Evolutionary conservation across 2,888 invertebrate species (phyloP).

Genomic region (Campopleginae sp.): DNA sequence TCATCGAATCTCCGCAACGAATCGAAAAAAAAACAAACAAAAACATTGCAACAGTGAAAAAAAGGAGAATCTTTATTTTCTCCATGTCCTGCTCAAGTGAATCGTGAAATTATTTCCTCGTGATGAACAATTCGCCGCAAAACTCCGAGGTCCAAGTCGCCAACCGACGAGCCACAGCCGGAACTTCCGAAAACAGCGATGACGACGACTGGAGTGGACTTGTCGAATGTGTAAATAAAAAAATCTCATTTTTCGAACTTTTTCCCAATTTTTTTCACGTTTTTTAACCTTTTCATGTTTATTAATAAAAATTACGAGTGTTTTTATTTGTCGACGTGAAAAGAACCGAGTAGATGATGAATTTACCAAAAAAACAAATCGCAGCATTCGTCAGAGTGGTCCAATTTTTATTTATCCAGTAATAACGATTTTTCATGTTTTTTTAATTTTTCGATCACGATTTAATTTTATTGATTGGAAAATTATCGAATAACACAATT

Average conservation of each 20-base stretch:
- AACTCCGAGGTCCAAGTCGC: constrained; percentile 74
- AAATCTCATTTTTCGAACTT: background rate
- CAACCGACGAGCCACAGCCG: constrained; percentile 71
- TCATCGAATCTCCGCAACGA: background rate
- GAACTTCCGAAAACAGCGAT: constrained; percentile 80
- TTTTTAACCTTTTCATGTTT: background rate
- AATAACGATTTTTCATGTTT: background rate
- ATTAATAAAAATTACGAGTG: background rate
- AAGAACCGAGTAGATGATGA: background rate
- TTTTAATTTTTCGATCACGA: background rate
- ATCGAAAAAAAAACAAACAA: background rate
- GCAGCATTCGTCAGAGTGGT: too few relatives aligned
- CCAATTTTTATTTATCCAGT: background rate
- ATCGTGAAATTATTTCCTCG: constrained; percentile 1
- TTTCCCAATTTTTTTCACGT: background rate
- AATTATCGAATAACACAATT: background rate
- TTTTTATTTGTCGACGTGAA: background rate
- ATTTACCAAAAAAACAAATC: background rate
- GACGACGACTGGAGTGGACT: constrained; percentile 83
- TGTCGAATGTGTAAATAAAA: constrained; percentile 81
- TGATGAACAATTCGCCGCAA: constrained; percentile 81
- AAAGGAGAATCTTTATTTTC: background rate
- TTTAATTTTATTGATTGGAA: background rate
- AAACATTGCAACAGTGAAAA: background rate
- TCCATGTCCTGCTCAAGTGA: background rate